These are phyloP conservation scores for Penaeus chinensis DNA, from an alignment of 1,140 invertebrate genomes.

Conservation along the genomic window DNA sequence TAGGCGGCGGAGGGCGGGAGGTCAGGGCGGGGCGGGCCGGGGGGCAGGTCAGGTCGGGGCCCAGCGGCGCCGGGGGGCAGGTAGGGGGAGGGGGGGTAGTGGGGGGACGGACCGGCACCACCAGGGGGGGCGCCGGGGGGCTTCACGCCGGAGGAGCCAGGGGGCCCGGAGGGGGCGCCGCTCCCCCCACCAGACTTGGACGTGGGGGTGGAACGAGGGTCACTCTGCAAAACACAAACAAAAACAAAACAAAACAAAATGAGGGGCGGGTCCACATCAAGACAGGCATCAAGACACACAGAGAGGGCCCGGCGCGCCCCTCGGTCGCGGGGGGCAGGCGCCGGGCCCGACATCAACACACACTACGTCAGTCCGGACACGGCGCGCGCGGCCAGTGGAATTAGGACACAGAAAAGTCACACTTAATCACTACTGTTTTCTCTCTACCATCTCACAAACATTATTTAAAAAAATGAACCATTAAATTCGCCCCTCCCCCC, in stretches of 20 bases:
- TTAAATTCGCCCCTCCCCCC: no score
- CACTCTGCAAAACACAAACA: slow-evolving; percentile 58
- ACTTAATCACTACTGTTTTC: no score
- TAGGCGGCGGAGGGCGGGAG: slow-evolving; percentile 54
- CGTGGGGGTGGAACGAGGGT: slow-evolving; percentile 56
- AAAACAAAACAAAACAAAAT: slow-evolving; percentile 53
- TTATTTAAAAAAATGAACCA: no score
- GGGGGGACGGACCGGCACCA: slow-evolving; percentile 49
- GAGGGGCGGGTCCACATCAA: slow-evolving; percentile 23
- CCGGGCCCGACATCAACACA: background rate
- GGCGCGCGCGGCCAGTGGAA: background rate
- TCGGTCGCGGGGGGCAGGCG: background rate
- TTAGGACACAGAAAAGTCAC: no score
- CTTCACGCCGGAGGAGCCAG: slow-evolving; percentile 40
- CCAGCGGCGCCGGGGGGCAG: slow-evolving; percentile 48
- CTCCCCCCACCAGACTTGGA: slow-evolving; percentile 50
- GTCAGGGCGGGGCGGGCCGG: slow-evolving; percentile 52
- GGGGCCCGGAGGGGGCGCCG: slow-evolving; percentile 37
- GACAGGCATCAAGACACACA: slow-evolving; percentile 24
- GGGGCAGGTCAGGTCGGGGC: slow-evolving; percentile 51
- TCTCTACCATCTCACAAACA: no score
- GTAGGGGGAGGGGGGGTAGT: slow-evolving; percentile 56
- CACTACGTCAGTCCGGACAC: background rate
- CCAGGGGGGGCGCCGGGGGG: slow-evolving; percentile 46
- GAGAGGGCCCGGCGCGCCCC: slow-evolving; percentile 2